phyloP scores from a whole-genome alignment of 2,888 invertebrate species.

The Ceraclea dissimilis region DNA sequence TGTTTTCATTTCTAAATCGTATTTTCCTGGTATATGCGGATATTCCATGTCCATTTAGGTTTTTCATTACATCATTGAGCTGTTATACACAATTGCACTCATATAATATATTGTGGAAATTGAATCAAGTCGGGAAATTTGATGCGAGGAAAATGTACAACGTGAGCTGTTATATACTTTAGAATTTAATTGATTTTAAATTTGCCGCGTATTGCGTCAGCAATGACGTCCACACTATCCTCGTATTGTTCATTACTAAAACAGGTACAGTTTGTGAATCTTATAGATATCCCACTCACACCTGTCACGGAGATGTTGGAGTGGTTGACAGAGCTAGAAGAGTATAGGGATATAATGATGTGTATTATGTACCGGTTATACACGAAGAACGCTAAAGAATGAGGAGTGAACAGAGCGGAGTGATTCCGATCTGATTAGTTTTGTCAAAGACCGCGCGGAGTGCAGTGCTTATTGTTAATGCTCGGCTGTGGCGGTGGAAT shows the following conservation, averaged over 20 bases:
- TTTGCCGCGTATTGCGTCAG: slow-evolving; percentile 49
- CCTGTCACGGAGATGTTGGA: neutral
- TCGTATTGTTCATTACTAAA: neutral
- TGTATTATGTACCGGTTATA: neutral
- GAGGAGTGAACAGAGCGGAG: slow-evolving; percentile 1
- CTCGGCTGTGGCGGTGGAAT: slow-evolving; percentile 1
- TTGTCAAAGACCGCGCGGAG: slow-evolving; percentile 14
- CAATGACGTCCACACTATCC: slow-evolving; percentile 32
- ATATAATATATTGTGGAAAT: neutral
- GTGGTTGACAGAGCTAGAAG: neutral
- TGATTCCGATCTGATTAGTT: slow-evolving; percentile 5
- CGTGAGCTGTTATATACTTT: neutral
- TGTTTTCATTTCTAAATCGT: no score
- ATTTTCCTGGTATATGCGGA: no score
- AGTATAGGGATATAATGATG: neutral
- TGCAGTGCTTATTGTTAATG: slow-evolving; percentile 4
- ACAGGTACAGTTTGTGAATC: slow-evolving; percentile 7
- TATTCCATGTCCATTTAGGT: no score
- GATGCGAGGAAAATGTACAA: neutral
- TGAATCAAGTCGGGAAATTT: neutral
- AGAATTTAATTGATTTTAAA: slow-evolving; percentile 35
- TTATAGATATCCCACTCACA: slow-evolving; percentile 10
- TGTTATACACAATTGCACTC: no score
- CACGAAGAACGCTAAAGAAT: neutral
- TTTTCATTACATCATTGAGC: no score